These are phyloP conservation scores for Trichogramma pretiosum DNA, from an alignment of 1,140 invertebrate species.

Conservation along the genomic window DNA sequence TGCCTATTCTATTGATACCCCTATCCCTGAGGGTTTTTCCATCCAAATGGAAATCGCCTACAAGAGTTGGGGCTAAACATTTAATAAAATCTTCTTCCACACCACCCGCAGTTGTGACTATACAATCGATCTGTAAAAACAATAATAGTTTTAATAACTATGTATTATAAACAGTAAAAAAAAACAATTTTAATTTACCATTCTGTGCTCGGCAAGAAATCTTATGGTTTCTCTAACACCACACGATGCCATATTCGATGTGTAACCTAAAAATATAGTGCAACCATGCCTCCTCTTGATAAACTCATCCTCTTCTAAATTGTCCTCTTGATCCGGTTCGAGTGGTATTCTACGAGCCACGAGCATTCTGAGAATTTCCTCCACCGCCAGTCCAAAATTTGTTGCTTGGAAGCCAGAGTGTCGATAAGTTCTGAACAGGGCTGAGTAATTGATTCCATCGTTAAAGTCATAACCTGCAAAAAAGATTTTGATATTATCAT, in stretches of 20 bases:
- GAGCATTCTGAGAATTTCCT: constrained; percentile 91
- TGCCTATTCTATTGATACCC: constrained; percentile 96
- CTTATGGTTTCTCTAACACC: constrained; percentile 86
- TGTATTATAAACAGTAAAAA: neutral
- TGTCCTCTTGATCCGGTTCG: constrained; percentile 55
- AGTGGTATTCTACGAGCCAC: constrained; percentile 57
- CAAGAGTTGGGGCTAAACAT: constrained; percentile 90
- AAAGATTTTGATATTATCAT: no score
- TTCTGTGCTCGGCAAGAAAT: constrained; percentile 82
- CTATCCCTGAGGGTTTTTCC: constrained; percentile 70
- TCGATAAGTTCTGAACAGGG: constrained; percentile 71
- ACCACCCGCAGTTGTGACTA: constrained; percentile 96
- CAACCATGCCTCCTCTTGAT: constrained; percentile 72
- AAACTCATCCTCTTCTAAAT: constrained; percentile 68
- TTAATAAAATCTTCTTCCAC: constrained; percentile 99
- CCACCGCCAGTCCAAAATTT: constrained; percentile 81
- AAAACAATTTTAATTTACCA: constrained; percentile 44
- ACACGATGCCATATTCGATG: constrained; percentile 94
- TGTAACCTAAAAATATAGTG: constrained; percentile 96
- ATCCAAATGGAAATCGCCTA: constrained; percentile 83
- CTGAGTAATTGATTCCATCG: constrained; percentile 78
- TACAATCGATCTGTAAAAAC: constrained; percentile 70
- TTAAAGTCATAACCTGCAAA: constrained; percentile 84
- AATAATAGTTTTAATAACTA: constrained; percentile 1
- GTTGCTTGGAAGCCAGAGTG: constrained; percentile 93